These are phyloP conservation scores for Nomada hirtipes DNA, from an alignment of 2,888 invertebrate species.

Conservation along the genomic window DNA sequence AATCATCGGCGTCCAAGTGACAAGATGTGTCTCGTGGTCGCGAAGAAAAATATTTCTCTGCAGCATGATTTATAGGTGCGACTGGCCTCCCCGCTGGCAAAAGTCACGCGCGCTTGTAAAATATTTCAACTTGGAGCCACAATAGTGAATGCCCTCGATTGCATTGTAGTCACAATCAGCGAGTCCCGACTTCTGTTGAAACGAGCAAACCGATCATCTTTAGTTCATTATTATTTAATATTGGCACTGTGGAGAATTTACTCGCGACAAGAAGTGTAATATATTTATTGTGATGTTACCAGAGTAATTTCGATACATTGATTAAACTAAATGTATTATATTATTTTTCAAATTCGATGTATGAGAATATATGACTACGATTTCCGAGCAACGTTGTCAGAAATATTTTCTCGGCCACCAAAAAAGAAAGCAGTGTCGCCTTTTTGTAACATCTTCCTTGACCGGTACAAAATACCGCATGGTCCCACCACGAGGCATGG, in stretches of 20 bases:
- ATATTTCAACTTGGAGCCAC: conserved; percentile 14
- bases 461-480: conserved; percentile 31
- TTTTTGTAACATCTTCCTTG: conserved; percentile 31
- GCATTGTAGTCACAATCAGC: conserved; percentile 9
- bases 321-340: not conserved
- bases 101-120: conserved; percentile 23
- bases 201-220: not conserved
- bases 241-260: no score
- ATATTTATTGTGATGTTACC: no score
- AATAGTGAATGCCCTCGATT: conserved; percentile 29
- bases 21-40: conserved; percentile 23
- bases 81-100: conserved; percentile 42
- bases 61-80: conserved; percentile 43
- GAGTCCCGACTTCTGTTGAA: not conserved
- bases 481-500: conserved; percentile 26
- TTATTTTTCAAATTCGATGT: not conserved
- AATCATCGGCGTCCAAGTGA: conserved; percentile 24
- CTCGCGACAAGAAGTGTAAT: no score
- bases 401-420: conserved; percentile 6
- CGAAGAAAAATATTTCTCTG: conserved; percentile 32
- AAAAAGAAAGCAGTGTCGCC: conserved; percentile 14
- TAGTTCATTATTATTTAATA: not conserved
- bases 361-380: not conserved
- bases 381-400: not conserved
- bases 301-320: no score